Percentiles rank a stretch among this genome's conserved stretches.
phyloP scores from a whole-genome alignment of 2,797 vertebrate species.

The Iguana delicatissima region DNA sequence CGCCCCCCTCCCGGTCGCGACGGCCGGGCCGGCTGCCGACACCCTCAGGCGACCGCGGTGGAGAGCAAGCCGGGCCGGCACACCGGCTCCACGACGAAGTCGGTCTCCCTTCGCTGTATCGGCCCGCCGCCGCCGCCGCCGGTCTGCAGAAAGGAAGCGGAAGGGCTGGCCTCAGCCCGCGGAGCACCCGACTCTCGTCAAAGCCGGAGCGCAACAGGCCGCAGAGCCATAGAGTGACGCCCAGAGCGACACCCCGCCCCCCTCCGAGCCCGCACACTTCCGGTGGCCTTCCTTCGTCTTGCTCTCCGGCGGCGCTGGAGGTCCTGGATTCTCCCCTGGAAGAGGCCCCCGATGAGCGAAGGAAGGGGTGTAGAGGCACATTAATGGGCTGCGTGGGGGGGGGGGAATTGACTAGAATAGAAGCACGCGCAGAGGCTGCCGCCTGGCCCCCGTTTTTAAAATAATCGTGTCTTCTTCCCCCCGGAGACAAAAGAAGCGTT shows the following conservation, averaged over 20 bases:
- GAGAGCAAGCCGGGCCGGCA: not conserved
- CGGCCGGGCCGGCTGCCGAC: slow-evolving; percentile 19
- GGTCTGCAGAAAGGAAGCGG: slow-evolving; percentile 74
- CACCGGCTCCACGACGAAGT: not conserved
- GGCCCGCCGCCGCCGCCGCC: slow-evolving; percentile 46
- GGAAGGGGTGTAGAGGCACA: no score
- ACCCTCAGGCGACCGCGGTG: slow-evolving; percentile 26
- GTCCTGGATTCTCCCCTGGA: slow-evolving; percentile 41
- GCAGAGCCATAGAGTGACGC: slow-evolving; percentile 2
- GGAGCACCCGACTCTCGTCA: slow-evolving; percentile 14
- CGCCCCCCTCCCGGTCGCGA: no score
- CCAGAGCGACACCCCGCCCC: not conserved
- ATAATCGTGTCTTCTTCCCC: no score
- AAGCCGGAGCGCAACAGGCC: slow-evolving; percentile 58
- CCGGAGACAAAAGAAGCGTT: not conserved
- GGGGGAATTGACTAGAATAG: no score
- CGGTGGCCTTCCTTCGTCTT: not conserved
- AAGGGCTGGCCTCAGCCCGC: slow-evolving; percentile 26
- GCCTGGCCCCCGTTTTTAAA: not conserved
- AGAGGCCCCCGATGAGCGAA: no score
- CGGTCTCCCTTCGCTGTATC: not conserved
- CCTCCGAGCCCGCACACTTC: not conserved
- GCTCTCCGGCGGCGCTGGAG: not conserved
- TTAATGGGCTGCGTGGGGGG: no score
- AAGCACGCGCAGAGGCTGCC: no score